These are phyloP conservation scores for Caenorhabditis auriculariae DNA, from an alignment of 2,888 invertebrate species.

Conservation along the genomic window DNA sequence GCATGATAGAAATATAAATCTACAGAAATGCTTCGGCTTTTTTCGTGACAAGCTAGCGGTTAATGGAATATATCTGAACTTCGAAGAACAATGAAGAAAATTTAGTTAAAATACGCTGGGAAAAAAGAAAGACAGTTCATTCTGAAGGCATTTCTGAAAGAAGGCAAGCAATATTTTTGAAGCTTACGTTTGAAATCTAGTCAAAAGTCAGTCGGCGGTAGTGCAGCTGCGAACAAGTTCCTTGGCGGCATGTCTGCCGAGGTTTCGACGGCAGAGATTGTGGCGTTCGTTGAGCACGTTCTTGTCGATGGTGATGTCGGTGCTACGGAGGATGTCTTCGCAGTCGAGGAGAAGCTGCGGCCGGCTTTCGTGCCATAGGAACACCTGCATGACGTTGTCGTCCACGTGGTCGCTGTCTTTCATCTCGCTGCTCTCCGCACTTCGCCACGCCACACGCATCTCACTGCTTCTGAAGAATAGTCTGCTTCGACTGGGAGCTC, in stretches of 20 bases:
- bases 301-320: constrained; percentile 52
- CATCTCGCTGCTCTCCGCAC: constrained; percentile 53
- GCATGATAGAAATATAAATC: too few species aligned
- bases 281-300: constrained; percentile 41
- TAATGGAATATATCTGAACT: too few species aligned
- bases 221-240: constrained; percentile 53
- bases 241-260: constrained; percentile 32
- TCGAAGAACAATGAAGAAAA: too few species aligned
- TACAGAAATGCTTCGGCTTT: too few species aligned
- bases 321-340: constrained; percentile 34
- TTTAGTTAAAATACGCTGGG: too few species aligned
- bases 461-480: constrained; percentile 27
- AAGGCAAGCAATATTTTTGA: too few species aligned
- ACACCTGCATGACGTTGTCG: constrained; percentile 55
- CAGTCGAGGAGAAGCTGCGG: constrained; percentile 33
- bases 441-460: constrained; percentile 52
- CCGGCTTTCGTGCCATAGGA: constrained; percentile 38
- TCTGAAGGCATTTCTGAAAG: too few species aligned
- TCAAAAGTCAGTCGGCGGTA: constrained; percentile 41
- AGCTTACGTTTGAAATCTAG: too few species aligned
- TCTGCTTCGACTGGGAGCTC: background rate
- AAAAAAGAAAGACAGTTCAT: too few species aligned
- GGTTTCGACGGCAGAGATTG: constrained; percentile 36
- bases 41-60: too few species aligned
- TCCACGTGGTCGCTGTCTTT: constrained; percentile 53